These are phyloP conservation scores for Stictocephala bisonia DNA, from an alignment of 2,888 invertebrate species.

Conservation along the genomic window DNA sequence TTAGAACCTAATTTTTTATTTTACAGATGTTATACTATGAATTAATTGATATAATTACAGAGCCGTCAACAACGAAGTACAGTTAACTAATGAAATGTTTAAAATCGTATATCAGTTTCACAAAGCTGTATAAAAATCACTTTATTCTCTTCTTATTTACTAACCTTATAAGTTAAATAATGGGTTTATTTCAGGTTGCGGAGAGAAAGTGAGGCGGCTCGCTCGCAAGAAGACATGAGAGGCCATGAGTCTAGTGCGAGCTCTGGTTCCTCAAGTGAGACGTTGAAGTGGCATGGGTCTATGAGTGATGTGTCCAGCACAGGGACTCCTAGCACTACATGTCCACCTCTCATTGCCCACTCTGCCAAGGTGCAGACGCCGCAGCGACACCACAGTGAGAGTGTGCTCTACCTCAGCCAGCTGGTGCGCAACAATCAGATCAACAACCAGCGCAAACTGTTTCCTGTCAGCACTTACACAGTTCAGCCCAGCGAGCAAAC, in stretches of 20 bases:
- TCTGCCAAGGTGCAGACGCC: conserved; percentile 82
- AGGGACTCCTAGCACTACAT: conserved; percentile 52
- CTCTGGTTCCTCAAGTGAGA: conserved; percentile 73
- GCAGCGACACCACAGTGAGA: conserved; percentile 82
- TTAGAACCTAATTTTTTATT: no score
- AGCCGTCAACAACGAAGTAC: no score
- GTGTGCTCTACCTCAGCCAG: conserved; percentile 73
- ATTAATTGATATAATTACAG: no score
- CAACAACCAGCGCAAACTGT: conserved; percentile 71
- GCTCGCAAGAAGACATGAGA: no score
- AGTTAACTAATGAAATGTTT: no score
- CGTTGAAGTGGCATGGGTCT: conserved; percentile 82
- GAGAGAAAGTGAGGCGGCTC: conserved; percentile 69
- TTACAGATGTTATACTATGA: no score
- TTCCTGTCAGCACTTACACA: conserved; percentile 77
- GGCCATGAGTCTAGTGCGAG: conserved; percentile 59
- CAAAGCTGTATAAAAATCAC: no score
- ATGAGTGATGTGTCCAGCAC: conserved; percentile 75
- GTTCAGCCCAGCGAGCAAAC: conserved; percentile 65
- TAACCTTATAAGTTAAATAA: no score
- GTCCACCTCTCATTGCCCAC: conserved; percentile 72
- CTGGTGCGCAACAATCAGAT: conserved; percentile 62
- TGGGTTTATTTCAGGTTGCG: conserved; percentile 67
- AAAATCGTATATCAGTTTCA: no score
- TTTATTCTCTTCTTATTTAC: no score